Evolutionary conservation across 2,113 vertebrate species (phyloP).

Genomic region (Burhinus oedicnemus): DNA sequence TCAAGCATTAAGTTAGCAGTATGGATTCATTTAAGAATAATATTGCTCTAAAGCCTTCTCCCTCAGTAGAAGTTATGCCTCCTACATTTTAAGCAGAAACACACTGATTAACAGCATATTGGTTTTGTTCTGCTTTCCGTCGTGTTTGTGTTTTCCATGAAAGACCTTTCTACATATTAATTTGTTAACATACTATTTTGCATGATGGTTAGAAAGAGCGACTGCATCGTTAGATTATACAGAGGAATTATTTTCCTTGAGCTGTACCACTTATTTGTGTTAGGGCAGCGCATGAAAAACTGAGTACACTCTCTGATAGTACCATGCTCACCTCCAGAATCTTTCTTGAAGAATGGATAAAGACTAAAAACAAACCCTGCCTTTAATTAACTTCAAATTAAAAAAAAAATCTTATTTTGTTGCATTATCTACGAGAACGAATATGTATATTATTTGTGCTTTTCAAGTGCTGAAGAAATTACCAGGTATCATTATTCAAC

Average conservation of each 20-base stretch:
- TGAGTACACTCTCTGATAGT: background rate
- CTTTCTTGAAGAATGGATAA: background rate
- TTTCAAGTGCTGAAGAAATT: slow-evolving; percentile 47
- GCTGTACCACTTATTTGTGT: background rate
- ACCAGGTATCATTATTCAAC: slow-evolving; percentile 21
- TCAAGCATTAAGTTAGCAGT: background rate
- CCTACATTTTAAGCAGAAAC: background rate
- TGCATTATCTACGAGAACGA: background rate
- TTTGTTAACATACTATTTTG: background rate
- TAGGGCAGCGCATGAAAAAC: background rate
- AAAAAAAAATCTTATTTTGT: background rate
- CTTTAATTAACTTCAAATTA: background rate
- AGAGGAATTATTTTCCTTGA: background rate
- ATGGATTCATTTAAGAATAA: background rate
- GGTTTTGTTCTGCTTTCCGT: background rate
- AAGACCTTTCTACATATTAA: background rate
- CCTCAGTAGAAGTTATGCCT: background rate
- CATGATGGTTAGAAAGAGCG: background rate
- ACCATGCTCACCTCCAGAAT: background rate
- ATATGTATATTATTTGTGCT: background rate
- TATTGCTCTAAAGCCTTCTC: background rate
- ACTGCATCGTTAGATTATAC: background rate
- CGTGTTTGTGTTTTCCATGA: background rate
- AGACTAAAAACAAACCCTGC: background rate
- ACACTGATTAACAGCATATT: background rate